Evolutionary conservation across 2,888 invertebrate species (phyloP), one percentile per base, ranked within the genome.

Genomic region (Cinara cedri): DNA sequence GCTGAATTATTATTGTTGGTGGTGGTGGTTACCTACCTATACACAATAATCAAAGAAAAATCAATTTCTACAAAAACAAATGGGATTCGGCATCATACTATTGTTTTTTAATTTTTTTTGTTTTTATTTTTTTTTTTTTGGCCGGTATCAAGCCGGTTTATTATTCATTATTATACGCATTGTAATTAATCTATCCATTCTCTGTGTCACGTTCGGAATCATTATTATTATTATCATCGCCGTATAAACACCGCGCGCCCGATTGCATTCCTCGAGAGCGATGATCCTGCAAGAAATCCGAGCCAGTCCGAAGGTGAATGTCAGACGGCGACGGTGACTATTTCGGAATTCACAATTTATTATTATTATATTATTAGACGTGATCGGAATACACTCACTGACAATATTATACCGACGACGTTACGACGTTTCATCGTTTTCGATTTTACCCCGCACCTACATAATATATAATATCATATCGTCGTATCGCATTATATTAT

Each of bases 221-320:
- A 6, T 26, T 34, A 26, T 63, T 42, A 54, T 34, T 8, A n/a
- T 46, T n/a, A n/a, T n/a, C n/a, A n/a, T n/a, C n/a, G n/a, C 55
- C 0, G 46, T 55, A 34, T 6, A 6, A 34, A 34, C 34, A 34
- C 34, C 34, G 34, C 34, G 34, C 34, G 34, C 34, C 3, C 34
- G 34, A 55, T 57, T 16, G 54, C 66, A 66, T 66, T 66, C 75
- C 66, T 55, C 14, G n/a, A 66, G 75, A 66, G 46, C 75, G 75
- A 76, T 66, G 75, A 76, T 76, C 75, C 75, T 66, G 66, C 66
- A 46, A 76, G 44, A 76, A 66, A 63, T 65, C 55, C 11, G 26
- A 6, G 26, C 65, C 16, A 34, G 62, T 63, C 65, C 44, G 44
- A 65, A 75, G 55, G 65, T 60, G 75, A 75, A 66, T 65, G 75